Percentiles rank a stretch among this genome's conserved stretches.
These are phyloP conservation scores for Gambelia wislizenii DNA, from an alignment of 2,797 vertebrate species.

Conservation along the genomic window DNA sequence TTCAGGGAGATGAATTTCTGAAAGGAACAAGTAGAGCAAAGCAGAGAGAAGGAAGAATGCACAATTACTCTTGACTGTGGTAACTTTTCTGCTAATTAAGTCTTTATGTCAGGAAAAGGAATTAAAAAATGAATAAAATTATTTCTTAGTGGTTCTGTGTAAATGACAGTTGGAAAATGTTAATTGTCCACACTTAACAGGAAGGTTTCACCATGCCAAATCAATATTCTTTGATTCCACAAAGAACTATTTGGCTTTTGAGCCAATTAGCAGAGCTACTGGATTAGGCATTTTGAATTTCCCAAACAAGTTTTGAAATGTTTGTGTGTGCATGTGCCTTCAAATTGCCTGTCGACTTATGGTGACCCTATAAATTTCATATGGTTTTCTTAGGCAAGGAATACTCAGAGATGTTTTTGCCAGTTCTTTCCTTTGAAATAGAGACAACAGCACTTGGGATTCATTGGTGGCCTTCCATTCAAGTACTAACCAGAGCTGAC, in stretches of 20 bases:
- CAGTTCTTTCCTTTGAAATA: no score
- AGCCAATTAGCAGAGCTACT: not conserved
- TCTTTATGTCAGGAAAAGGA: not conserved
- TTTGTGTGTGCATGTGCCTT: not conserved
- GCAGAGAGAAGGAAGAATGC: not conserved
- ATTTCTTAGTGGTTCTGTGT: not conserved
- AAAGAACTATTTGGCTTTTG: not conserved
- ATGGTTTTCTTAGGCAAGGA: no score
- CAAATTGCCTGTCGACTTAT: no score
- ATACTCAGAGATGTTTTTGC: no score
- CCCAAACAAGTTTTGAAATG: not conserved
- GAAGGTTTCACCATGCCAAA: not conserved
- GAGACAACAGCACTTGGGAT: no score
- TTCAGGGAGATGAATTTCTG: not conserved
- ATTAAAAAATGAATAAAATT: not conserved
- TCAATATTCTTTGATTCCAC: not conserved
- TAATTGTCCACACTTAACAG: constrained; percentile 14
- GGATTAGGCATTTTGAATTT: not conserved
- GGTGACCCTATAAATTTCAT: no score
- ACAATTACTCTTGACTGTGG: not conserved
- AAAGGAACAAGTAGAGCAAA: no score
- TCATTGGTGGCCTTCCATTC: no score
- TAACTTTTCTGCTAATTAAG: constrained; percentile 26
- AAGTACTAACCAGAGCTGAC: no score
- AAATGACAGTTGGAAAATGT: not conserved